Evolutionary conservation across 2,888 invertebrate genomes (phyloP), one percentile per base, ranked within the genome.

Genomic region (Meteorus cinctellus): DNA sequence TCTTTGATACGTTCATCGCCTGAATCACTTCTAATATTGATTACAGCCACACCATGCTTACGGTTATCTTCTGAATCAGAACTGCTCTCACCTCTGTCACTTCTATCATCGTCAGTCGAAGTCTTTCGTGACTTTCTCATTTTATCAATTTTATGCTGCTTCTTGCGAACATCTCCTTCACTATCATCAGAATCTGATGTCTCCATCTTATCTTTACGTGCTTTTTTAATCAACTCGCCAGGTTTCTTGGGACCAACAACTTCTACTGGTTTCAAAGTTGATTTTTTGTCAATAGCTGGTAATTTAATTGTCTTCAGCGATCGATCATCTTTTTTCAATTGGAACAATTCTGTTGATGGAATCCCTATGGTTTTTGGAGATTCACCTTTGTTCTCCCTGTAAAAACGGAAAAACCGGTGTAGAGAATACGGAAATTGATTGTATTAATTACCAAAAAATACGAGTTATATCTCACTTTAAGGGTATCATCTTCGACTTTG

Each of bases 41-140:
- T 55, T 67, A 87, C 86, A 77, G 88, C 88, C 16, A 77, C 89
- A 16, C 79, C 72, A 69, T 82, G 81, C 74, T 88, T 89, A 41
- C 83, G 83, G 6, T 88, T 88, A n/a, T 91, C 92, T 82, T 93
- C 93, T 4, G 92, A 92, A 72, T 91, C 91, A 8, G 91, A 90
- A 83, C 92, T 92, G 10, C 90, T 89, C 31, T 88, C 89, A 78
- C 90, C 91, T 86, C 91, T 92, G 55, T 87, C 90, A 1, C 91
- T 89, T 83, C 92, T 92, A 34, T 91, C 91, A 60, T 92, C 92
- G 79, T 91, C 90, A n/a, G 86, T 88, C 4, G 89, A 89, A 16
- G 84, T 77, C 75, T 88, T 89, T 59, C 87, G 85, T 2, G 86
- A 85, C 74, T 87, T 89, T 65, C 86, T 83, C 0, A 85, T 70